Evolutionary conservation across 2,888 invertebrate genomes (phyloP), one percentile per base, ranked within the genome.

Genomic region (Tryphoninae sp.): DNA sequence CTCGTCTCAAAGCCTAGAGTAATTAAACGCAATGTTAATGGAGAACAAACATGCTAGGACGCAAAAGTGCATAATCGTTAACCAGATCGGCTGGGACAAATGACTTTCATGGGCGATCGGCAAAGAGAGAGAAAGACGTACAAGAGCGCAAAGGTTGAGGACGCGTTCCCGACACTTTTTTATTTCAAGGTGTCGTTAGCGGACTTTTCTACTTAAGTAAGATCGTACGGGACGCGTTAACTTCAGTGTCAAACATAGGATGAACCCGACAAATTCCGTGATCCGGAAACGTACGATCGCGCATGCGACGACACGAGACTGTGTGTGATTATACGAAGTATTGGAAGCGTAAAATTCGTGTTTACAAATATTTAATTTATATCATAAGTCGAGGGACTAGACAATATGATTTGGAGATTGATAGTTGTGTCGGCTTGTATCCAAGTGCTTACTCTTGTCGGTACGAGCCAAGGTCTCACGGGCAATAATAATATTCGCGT

Each of bases 81-180:
- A 69, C 16, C 22, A 58, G 33, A 40, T 53, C 33, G 51, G 59
- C 64, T 11, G 51, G 23, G 22, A 71, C 26, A 55, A 55, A 16
- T 19, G 16, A 16, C 7, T 19, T 33, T 33, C 33, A 6, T 6
- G 33, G 0, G 19, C 19, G 45, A 65, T 49, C 19, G 4, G 4
- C 33, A 4, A 33, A 13, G 19, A 9, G n/a, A 33, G 61, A 13
- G 72, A 19, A 22, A 49, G 45, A 33, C 55, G 23, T 33, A 13
- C 4, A 8, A 42, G 49, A 71, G 67, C 78, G 49, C 78, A 74
- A 71, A 71, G 75, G 78, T 78, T 71, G 67, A 75, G 53, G 61
- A 67, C 71, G 22, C 22, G 8, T 65, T 26, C 19, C 23, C 55
- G n/a, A 19, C 55, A 23, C n/a, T 76, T 62, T 77, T 79, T 45